Evolutionary conservation across 2,888 invertebrate species (phyloP).

Genomic region (Erebia aethiops): DNA sequence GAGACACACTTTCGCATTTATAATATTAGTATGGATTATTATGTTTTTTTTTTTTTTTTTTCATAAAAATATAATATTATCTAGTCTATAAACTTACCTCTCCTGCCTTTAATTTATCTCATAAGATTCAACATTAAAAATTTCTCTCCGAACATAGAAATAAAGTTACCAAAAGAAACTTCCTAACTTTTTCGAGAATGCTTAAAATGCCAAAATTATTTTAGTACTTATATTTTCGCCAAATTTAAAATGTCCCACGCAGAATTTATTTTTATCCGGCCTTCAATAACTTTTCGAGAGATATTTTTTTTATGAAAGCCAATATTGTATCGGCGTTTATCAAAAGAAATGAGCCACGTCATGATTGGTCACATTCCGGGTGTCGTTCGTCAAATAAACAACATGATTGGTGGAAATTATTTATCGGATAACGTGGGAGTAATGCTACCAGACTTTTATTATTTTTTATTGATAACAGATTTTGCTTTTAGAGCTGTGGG

Average conservation of each 20-base stretch:
- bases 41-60: too few relatives aligned
- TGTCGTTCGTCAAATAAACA: conserved; percentile 14
- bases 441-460: too few relatives aligned
- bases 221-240: neutral
- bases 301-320: conserved; percentile 20
- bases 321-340: conserved; percentile 9
- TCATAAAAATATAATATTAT: neutral
- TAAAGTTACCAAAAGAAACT: neutral
- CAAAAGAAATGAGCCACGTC: conserved; percentile 11
- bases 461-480: too few relatives aligned
- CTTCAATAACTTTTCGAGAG: conserved; percentile 6
- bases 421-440: neutral
- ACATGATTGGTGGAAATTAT: conserved; percentile 21
- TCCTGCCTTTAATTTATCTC: neutral
- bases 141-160: neutral
- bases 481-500: too few relatives aligned
- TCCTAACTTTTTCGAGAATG: neutral
- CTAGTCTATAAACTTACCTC: neutral
- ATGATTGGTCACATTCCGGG: conserved; percentile 17
- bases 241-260: conserved; percentile 7
- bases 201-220: neutral
- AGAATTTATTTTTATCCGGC: neutral
- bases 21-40: too few relatives aligned
- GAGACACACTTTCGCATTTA: too few relatives aligned
- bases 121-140: neutral